Percentiles rank a stretch among this genome's conserved stretches.
phyloP scores from a whole-genome alignment of 2,888 invertebrate species.

The Drepanosiphum platanoidis region DNA sequence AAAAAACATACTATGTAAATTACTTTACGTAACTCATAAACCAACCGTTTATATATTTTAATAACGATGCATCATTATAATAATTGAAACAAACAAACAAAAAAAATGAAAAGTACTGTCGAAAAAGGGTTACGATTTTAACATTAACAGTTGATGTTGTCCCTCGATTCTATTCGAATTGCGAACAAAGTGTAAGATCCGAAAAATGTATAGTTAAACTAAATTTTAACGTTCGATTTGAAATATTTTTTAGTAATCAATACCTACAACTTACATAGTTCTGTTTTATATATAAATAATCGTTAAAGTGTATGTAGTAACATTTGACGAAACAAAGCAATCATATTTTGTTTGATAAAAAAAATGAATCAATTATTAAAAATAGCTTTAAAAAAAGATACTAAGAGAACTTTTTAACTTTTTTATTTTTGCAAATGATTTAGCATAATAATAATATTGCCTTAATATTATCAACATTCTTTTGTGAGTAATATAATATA shows the following conservation, averaged over 20 bases:
- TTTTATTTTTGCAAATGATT: too few relatives aligned
- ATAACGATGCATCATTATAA: slow-evolving; percentile 21
- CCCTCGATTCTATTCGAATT: background rate
- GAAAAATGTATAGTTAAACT: background rate
- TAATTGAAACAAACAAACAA: background rate
- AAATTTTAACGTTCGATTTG: background rate
- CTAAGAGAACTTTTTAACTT: too few relatives aligned
- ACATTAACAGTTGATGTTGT: background rate
- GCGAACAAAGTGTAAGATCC: background rate
- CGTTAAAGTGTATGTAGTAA: too few relatives aligned
- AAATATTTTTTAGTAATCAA: background rate
- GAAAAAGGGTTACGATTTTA: slow-evolving; percentile 34
- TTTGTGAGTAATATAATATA: background rate
- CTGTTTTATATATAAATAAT: too few relatives aligned
- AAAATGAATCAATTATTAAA: too few relatives aligned
- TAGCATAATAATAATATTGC: too few relatives aligned
- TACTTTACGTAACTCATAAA: slow-evolving; percentile 40
- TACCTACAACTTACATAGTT: too few relatives aligned
- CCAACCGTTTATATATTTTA: slow-evolving; percentile 38
- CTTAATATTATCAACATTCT: background rate
- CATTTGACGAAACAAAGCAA: too few relatives aligned
- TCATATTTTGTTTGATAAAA: too few relatives aligned
- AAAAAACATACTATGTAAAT: slow-evolving; percentile 37
- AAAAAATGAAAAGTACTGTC: slow-evolving; percentile 20
- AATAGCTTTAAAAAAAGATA: too few relatives aligned